Evolutionary conservation across 2,797 vertebrate genomes (phyloP).

Genomic region (Parauchenoglanis ngamensis): DNA sequence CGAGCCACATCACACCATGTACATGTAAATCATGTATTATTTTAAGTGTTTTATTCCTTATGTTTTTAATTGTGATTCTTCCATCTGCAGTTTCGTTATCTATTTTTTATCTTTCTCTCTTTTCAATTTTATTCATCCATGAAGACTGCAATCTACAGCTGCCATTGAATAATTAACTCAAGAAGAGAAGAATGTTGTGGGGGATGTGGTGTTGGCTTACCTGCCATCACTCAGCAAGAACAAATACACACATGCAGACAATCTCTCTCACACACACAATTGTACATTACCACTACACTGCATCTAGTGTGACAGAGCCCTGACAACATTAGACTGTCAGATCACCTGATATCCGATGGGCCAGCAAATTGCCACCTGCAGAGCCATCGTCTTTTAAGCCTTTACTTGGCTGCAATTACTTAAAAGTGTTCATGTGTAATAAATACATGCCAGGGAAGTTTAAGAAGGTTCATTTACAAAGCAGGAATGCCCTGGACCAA

Average conservation of each 20-base stretch:
- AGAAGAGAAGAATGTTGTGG: neutral
- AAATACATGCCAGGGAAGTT: neutral
- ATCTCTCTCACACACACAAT: neutral
- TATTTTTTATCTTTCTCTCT: neutral
- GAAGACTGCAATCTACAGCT: neutral
- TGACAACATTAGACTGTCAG: slow-evolving; percentile 29
- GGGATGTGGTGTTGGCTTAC: neutral
- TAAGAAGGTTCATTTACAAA: neutral
- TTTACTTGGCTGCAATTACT: neutral
- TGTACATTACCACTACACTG: neutral
- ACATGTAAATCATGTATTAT: neutral
- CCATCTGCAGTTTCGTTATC: neutral
- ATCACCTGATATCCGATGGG: slow-evolving; percentile 8
- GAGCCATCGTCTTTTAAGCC: neutral
- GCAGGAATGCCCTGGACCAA: neutral
- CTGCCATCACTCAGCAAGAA: neutral
- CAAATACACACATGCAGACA: neutral
- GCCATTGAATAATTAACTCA: neutral
- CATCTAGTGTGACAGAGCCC: slow-evolving; percentile 34
- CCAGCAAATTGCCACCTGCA: neutral
- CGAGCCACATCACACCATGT: too few relatives aligned
- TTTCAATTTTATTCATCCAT: neutral
- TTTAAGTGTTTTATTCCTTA: neutral
- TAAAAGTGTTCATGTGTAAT: slow-evolving; percentile 5
- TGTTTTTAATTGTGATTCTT: neutral